Base-by-base conservation (phyloP, 2,797 vertebrate species). In the Gorsachius magnificus region DNA sequence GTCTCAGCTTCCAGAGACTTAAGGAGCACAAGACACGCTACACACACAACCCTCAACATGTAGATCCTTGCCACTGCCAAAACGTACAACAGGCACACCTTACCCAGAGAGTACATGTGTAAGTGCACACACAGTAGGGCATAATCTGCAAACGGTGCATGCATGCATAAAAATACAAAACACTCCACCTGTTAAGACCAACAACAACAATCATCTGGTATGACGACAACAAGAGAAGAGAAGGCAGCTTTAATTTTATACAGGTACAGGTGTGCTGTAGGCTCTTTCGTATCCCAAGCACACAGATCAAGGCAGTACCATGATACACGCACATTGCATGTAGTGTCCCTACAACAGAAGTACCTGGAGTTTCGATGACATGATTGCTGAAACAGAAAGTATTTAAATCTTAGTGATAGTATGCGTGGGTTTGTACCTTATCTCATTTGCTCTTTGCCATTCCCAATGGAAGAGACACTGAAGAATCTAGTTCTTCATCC, bases 51-150 rank as follows among this genome's bases (percentile, higher is more conserved):
- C 36, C 57, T 46, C 10, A 0, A 51, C 33, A 24, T 19, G 8
- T 51, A 51, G 10, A 33, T 66, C 46, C 50, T 45, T 57, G 19
- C 33, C 51, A 51, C 64, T 28, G 53, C 51, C 48, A 48, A 33
- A 63, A 51, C 0, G 21, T 17, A 36, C 68, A 28, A 16, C 7
- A 6, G 41, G 19, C 28, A 85, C 26, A 50, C 19, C 33, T 80
- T 36, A 20, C 5, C 1, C 9, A 43, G 31, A 29, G 35, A n/a
- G 6, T 5, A 35, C 0, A 1, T 28, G 10, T 20, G 21, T 36
- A 41, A 66, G 18, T 11, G 11, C 33, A 10, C 7, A 46, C 24
- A 12, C 21, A 53, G 25, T 6, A 51, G 51, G 6, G 12, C 36
- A 16, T 21, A 25, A 50, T 9, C 83, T 68, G 43, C 35, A 75